These are phyloP conservation scores for Scaptodrosophila lebanonensis DNA, from an alignment of 1,140 invertebrate species.

Conservation along the genomic window DNA sequence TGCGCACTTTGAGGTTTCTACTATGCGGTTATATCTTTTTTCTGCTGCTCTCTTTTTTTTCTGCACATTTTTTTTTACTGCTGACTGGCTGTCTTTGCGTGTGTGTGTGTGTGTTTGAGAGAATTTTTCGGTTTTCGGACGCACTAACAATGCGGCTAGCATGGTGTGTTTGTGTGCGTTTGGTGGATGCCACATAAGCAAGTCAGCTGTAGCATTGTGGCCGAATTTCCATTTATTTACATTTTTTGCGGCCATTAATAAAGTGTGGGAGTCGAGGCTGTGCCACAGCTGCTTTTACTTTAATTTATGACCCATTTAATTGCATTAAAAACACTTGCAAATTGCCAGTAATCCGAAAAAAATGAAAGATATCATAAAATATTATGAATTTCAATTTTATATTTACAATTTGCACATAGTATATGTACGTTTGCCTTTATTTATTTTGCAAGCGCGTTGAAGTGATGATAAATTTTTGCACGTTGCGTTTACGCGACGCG, in stretches of 20 bases:
- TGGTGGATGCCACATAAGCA: not conserved
- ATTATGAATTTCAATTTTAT: slow-evolving; percentile 19
- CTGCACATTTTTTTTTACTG: slow-evolving; percentile 1
- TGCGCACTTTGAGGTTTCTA: slow-evolving; percentile 36
- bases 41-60: too few relatives aligned
- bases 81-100: slow-evolving; percentile 22
- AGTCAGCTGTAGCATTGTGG: slow-evolving; percentile 18
- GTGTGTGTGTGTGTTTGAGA: slow-evolving; percentile 22
- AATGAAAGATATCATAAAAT: slow-evolving; percentile 11
- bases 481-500: too few relatives aligned
- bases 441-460: slow-evolving; percentile 17
- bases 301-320: slow-evolving; percentile 53
- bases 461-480: slow-evolving; percentile 10
- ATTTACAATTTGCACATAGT: slow-evolving; percentile 40
- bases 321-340: slow-evolving; percentile 15
- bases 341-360: slow-evolving; percentile 11
- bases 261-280: not conserved
- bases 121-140: slow-evolving; percentile 10
- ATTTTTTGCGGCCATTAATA: slow-evolving; percentile 14
- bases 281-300: slow-evolving; percentile 48
- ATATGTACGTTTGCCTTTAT: slow-evolving; percentile 11
- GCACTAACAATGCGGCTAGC: slow-evolving; percentile 36
- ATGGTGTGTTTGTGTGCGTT: slow-evolving; percentile 7
- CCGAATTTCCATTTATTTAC: slow-evolving; percentile 54
- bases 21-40: too few relatives aligned